Conservation (phyloP, 2,888 invertebrate genomes). For the Trimorus sp. region DNA sequence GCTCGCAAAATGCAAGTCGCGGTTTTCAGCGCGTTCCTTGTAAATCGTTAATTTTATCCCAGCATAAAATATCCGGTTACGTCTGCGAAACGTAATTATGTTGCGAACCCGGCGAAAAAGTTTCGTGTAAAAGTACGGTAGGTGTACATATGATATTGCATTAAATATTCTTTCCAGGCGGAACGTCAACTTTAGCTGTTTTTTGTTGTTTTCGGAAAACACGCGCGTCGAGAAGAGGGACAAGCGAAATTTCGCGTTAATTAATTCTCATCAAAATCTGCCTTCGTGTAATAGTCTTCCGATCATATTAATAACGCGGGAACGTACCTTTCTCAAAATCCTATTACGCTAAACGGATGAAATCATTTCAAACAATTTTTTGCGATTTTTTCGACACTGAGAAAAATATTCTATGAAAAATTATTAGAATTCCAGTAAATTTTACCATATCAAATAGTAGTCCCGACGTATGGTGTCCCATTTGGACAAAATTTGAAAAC, state of each 20-base stretch:
- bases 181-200: slow-evolving; percentile 25
- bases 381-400: too few relatives aligned
- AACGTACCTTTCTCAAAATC: too few relatives aligned
- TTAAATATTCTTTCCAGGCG: slow-evolving; percentile 20
- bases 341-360: too few relatives aligned
- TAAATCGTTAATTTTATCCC: slow-evolving; percentile 15
- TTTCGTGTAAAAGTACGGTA: background rate
- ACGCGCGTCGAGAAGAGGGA: slow-evolving; percentile 6
- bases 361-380: too few relatives aligned
- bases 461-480: too few relatives aligned
- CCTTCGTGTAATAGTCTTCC: background rate
- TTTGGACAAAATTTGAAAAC: too few relatives aligned
- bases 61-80: slow-evolving; percentile 8
- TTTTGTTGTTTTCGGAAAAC: slow-evolving; percentile 6
- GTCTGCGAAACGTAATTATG: slow-evolving; percentile 7
- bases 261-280: background rate
- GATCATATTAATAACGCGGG: too few relatives aligned
- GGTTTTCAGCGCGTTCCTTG: slow-evolving; percentile 5
- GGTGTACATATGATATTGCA: slow-evolving; percentile 8
- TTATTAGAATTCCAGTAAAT: too few relatives aligned
- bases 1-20: slow-evolving; percentile 1
- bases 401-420: too few relatives aligned
- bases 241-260: slow-evolving; percentile 2
- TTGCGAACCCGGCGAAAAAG: slow-evolving; percentile 4
- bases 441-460: too few relatives aligned